A percentile compares a stretch with the other conserved stretches of the same genome.
Conservation (phyloP, 2,888 invertebrate species). For the Camponotus fellah region DNA sequence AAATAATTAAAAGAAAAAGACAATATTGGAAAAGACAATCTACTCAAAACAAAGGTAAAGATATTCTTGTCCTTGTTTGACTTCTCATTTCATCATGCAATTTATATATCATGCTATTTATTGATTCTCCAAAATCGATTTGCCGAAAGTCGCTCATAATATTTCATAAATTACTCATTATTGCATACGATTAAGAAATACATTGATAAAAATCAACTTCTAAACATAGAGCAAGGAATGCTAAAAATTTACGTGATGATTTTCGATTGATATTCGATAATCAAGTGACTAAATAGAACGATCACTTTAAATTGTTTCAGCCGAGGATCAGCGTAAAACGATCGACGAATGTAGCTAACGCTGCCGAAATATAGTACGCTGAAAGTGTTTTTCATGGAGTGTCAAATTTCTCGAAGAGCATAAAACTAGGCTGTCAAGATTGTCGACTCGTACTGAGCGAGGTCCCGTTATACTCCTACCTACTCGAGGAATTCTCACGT, state of each 20-base stretch:
- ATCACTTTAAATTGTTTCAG: neutral
- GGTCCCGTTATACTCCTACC: slow-evolving; percentile 55
- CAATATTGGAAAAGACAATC: neutral
- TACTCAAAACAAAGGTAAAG: neutral
- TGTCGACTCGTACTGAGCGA: slow-evolving; percentile 36
- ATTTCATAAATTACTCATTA: neutral
- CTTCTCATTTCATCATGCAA: neutral
- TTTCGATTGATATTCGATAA: neutral
- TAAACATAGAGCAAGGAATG: neutral
- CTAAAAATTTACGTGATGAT: slow-evolving; percentile 1
- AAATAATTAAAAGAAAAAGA: neutral
- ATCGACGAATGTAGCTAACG: neutral
- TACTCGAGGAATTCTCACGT: slow-evolving; percentile 65
- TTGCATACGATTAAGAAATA: neutral
- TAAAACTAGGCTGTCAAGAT: slow-evolving; percentile 13
- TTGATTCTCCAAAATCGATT: neutral
- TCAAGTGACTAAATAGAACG: neutral
- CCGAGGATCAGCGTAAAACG: slow-evolving; percentile 34
- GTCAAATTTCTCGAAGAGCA: slow-evolving; percentile 34
- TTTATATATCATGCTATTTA: neutral
- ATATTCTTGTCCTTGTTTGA: neutral
- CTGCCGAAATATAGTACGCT: neutral
- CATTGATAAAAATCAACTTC: neutral
- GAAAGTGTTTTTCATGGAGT: neutral
- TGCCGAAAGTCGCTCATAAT: neutral